Percentiles rank a stretch among this genome's conserved stretches.
Evolutionary conservation across 2,888 invertebrate genomes (phyloP).

Genomic region (Latrodectus hesperus): DNA sequence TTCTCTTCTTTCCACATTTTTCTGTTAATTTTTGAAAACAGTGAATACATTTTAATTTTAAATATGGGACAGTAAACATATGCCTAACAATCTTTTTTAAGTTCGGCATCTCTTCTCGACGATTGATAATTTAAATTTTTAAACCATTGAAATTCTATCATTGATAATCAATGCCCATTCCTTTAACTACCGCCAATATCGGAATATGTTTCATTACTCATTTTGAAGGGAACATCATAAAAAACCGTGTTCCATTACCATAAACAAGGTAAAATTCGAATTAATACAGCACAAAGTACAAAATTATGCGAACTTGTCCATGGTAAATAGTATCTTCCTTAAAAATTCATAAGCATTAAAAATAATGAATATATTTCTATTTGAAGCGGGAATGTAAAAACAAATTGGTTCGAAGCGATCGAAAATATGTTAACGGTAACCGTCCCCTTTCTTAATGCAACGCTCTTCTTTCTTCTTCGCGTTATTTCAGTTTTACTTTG

Average conservation of each 20-base stretch:
- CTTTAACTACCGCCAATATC: too few relatives aligned
- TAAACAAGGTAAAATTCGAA: neutral
- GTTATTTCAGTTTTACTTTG: neutral
- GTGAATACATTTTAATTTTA: too few relatives aligned
- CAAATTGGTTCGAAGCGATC: slow-evolving; percentile 55
- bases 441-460: slow-evolving; percentile 6
- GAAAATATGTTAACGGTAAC: slow-evolving; percentile 36
- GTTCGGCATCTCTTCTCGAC: too few relatives aligned
- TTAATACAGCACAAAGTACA: neutral
- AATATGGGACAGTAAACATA: too few relatives aligned
- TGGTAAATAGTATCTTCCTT: neutral
- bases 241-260: neutral
- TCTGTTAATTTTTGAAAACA: too few relatives aligned
- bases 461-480: neutral
- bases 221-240: too few relatives aligned
- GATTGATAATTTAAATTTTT: too few relatives aligned
- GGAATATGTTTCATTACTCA: too few relatives aligned
- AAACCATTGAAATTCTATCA: too few relatives aligned
- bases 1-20: too few relatives aligned
- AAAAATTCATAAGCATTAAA: slow-evolving; percentile 3
- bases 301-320: neutral
- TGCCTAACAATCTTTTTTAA: too few relatives aligned
- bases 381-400: slow-evolving; percentile 9
- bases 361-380: slow-evolving; percentile 14
- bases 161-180: too few relatives aligned